Conservation (phyloP, 2,797 vertebrate genomes). For the Alauda arvensis region DNA sequence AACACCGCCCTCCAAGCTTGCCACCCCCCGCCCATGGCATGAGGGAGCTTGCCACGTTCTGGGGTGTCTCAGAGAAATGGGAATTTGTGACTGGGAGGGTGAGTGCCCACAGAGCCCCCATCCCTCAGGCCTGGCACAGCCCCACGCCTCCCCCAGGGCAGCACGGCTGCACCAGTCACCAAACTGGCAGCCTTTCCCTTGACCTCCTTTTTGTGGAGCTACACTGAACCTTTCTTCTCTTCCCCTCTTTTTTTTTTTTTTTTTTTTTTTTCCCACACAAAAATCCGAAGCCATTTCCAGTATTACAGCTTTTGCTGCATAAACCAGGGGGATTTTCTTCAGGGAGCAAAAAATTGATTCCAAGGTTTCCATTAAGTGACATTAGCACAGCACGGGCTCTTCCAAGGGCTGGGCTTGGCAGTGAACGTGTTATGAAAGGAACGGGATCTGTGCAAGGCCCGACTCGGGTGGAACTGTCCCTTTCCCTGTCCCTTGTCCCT, state of each 20-base stretch:
- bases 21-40: fast-evolving
- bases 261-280: background rate
- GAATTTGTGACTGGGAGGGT: background rate
- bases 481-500: background rate
- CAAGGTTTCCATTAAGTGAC: slow-evolving; percentile 70
- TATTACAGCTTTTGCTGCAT: slow-evolving; percentile 63
- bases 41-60: background rate
- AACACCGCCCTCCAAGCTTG: background rate
- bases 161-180: background rate
- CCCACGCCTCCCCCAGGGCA: background rate
- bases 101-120: background rate
- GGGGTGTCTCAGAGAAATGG: background rate
- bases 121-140: background rate
- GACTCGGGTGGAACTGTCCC: background rate
- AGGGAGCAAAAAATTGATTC: slow-evolving; percentile 68
- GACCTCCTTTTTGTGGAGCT: slow-evolving; percentile 50
- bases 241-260: background rate
- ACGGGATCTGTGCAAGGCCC: slow-evolving; percentile 7
- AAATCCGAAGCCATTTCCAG: slow-evolving; percentile 68
- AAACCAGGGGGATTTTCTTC: slow-evolving; percentile 65
- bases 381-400: slow-evolving; percentile 70
- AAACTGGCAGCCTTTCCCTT: slow-evolving; percentile 18
- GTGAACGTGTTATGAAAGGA: background rate
- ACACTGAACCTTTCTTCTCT: slow-evolving; percentile 42
- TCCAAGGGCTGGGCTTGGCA: slow-evolving; percentile 58